These are phyloP conservation scores for Denticeps clupeoides DNA, from an alignment of 2,797 vertebrate genomes.

Conservation along the genomic window DNA sequence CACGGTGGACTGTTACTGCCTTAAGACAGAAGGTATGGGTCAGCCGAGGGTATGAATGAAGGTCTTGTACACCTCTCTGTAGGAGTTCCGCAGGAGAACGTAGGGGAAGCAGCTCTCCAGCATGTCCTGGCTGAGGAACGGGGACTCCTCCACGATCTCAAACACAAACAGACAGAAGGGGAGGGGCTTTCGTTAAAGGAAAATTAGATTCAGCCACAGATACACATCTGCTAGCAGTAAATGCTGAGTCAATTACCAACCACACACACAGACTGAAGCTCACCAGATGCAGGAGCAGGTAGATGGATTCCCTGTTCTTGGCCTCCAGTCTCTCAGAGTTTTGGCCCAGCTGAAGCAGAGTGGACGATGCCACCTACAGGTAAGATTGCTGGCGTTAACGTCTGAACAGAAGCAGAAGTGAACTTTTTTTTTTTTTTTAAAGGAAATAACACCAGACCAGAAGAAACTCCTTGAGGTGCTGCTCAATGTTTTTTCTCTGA, in stretches of 20 bases:
- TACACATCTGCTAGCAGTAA: conserved; percentile 33
- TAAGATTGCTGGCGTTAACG: not conserved
- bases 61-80: conserved; percentile 71
- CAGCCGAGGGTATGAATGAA: conserved; percentile 50
- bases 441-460: no score
- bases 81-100: conserved; percentile 81
- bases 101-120: conserved; percentile 88
- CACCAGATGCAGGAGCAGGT: conserved; percentile 81
- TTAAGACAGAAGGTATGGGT: conserved; percentile 15
- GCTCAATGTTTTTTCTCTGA: conserved; percentile 80
- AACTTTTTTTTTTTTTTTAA: no score
- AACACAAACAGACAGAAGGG: conserved; percentile 4
- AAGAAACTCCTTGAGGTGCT: conserved; percentile 85
- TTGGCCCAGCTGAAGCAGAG: conserved; percentile 81
- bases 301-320: conserved; percentile 82
- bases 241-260: not conserved
- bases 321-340: conserved; percentile 64
- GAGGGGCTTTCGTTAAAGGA: conserved; percentile 10
- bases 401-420: no score
- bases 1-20: not conserved
- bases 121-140: conserved; percentile 83
- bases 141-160: conserved; percentile 81
- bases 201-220: conserved; percentile 80
- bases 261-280: conserved; percentile 6
- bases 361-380: conserved; percentile 75